Evolutionary conservation across 2,888 invertebrate species (phyloP), one percentile per base, ranked within the genome.

Genomic region (Andricus curvator): DNA sequence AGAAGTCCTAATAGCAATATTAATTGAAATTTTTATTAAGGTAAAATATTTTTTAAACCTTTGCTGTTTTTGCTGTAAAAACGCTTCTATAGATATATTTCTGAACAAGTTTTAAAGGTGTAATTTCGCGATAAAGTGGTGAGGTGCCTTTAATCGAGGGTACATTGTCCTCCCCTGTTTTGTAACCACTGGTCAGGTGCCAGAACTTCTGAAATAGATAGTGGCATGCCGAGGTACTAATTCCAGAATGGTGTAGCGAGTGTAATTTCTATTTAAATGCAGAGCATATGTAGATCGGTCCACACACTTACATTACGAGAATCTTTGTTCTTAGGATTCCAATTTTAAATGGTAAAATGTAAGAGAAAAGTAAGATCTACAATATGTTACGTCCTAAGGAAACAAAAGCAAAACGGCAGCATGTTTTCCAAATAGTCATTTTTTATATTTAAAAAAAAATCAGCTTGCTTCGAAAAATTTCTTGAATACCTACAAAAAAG

Each of bases 121-220:
- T 44, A 13, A 41, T 41, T 67, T 41, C 41, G 4, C n/a, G 13
- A 67, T 22, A n/a, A 67, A 67, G 41, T 20, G 17, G 41, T 41
- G 13, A 67, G 13, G 37, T 67, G 22, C 2, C 2, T 67, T 67
- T 41, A 44, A 67, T 67, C 11, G n/a, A 41, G 17, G n/a, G 37
- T n/a, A 67, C 67, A 67, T 67, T 67, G 67, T 67, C 6, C 67
- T 64, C 41, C n/a, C 22, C 22, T 67, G 67, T 67, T 67, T 67
- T 67, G 41, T 67, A 67, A 67, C 67, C 13, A 41, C 67, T 67
- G 67, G 67, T 67, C 41, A 67, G 33, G 67, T 67, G 67, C 67
- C 67, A 67, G 22, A 67, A 67, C 67, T 67, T 41, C 41, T 67
- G 41, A 67, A 67, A 67, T 67, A 67, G 67, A 67, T 67, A 67